phyloP scores from a whole-genome alignment of 1,140 invertebrate species.

The Heliothis virescens region DNA sequence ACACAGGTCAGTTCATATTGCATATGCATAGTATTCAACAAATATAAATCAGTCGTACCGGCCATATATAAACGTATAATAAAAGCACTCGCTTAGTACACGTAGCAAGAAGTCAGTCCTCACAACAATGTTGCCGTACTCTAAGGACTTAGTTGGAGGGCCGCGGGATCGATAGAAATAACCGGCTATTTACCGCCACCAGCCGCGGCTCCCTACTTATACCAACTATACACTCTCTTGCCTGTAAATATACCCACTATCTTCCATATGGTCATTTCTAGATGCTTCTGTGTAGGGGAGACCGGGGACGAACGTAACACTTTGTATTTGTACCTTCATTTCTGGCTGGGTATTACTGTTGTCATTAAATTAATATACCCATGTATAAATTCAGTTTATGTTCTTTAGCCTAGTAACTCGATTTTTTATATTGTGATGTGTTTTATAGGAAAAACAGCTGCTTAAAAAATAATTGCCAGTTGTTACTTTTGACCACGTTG shows the following conservation, averaged over 20 bases:
- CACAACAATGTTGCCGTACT: constrained; percentile 70
- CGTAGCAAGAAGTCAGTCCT: constrained; percentile 47
- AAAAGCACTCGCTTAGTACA: constrained; percentile 17
- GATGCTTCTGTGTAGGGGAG: too few species aligned
- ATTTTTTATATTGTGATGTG: too few species aligned
- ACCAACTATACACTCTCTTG: constrained; percentile 19
- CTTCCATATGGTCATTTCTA: constrained; percentile 36
- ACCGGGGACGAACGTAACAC: too few species aligned
- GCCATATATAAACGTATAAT: constrained; percentile 35
- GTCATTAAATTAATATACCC: too few species aligned
- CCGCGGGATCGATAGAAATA: constrained; percentile 72
- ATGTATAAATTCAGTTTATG: too few species aligned
- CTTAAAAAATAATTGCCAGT: too few species aligned
- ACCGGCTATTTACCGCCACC: constrained; percentile 68
- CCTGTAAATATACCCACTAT: constrained; percentile 18
- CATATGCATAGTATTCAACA: neutral
- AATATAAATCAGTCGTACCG: constrained; percentile 12
- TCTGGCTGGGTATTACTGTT: too few species aligned
- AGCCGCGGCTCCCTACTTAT: constrained; percentile 34
- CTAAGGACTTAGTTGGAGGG: constrained; percentile 69
- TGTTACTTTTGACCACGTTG: too few species aligned
- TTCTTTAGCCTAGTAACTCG: too few species aligned
- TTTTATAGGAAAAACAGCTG: too few species aligned
- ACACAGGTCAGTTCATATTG: neutral
- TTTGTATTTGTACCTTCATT: too few species aligned